phyloP scores from a whole-genome alignment of 2,888 invertebrate species.

The Mythimna loreyi region DNA sequence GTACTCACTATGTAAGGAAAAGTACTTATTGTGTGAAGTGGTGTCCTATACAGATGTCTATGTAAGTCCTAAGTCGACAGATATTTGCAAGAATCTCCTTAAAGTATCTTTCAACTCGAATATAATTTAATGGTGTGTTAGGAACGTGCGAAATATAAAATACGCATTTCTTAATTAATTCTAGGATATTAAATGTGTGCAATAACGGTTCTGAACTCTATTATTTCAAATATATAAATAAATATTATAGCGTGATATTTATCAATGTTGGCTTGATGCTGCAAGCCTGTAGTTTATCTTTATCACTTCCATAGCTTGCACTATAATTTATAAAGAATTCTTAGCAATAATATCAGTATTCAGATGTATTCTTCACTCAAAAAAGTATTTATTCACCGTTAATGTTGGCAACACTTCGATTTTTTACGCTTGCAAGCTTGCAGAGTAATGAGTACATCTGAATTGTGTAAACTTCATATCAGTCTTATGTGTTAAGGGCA shows the following conservation, averaged over 20 bases:
- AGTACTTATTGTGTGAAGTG: slow-evolving; percentile 46
- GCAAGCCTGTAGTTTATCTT: slow-evolving; percentile 66
- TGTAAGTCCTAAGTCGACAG: slow-evolving; percentile 15
- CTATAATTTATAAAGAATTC: slow-evolving; percentile 78
- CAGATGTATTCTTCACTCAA: slow-evolving; percentile 68
- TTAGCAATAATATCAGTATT: slow-evolving; percentile 77
- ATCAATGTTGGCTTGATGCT: slow-evolving; percentile 55
- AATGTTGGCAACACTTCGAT: slow-evolving; percentile 55
- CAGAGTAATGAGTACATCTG: slow-evolving; percentile 65
- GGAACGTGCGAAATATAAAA: slow-evolving; percentile 8
- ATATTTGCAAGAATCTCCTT: slow-evolving; percentile 33
- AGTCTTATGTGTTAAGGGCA: slow-evolving; percentile 70
- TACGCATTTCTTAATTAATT: slow-evolving; percentile 39
- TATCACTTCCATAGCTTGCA: slow-evolving; percentile 88
- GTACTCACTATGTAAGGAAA: slow-evolving; percentile 46
- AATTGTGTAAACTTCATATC: slow-evolving; percentile 71
- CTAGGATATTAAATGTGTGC: slow-evolving; percentile 50
- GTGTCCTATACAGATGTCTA: slow-evolving; percentile 28
- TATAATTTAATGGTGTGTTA: slow-evolving; percentile 20
- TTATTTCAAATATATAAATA: slow-evolving; percentile 44
- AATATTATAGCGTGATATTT: slow-evolving; percentile 37
- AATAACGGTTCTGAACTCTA: slow-evolving; percentile 58
- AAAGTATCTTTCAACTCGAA: slow-evolving; percentile 35
- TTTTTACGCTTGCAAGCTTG: slow-evolving; percentile 46
- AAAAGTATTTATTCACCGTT: slow-evolving; percentile 47